Percentiles rank a stretch among this genome's conserved stretches.
Evolutionary conservation across 2,797 vertebrate genomes (phyloP).

Genomic region (Gymnopithys bicolor): DNA sequence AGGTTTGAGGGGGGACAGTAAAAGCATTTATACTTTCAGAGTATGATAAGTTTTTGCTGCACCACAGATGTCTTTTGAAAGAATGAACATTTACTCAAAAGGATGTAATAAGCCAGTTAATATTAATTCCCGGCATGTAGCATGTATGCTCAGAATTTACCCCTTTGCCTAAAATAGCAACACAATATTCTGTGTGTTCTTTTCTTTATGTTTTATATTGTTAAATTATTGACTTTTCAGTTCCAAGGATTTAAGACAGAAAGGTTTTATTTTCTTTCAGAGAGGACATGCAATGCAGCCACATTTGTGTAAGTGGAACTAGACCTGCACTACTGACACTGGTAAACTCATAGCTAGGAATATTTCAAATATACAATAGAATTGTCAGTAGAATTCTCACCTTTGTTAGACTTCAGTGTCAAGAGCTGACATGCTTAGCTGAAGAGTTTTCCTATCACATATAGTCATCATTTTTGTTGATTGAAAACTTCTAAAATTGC

Average conservation of each 20-base stretch:
- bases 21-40: not conserved
- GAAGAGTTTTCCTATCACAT: not conserved
- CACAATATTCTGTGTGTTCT: not conserved
- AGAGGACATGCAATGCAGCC: accelerated
- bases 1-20: not conserved
- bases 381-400: not conserved
- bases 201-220: not conserved
- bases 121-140: not conserved
- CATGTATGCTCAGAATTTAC: not conserved
- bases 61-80: not conserved
- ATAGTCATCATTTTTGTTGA: not conserved
- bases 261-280: not conserved
- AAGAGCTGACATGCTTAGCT: not conserved
- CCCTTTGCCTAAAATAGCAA: not conserved
- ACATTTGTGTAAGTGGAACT: not conserved
- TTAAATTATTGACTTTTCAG: not conserved
- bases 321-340: not conserved
- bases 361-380: not conserved
- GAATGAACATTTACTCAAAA: not conserved
- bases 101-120: not conserved
- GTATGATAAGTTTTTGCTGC: not conserved
- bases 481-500: not conserved
- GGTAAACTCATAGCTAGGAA: not conserved
- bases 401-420: not conserved
- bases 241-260: not conserved